These are phyloP conservation scores for Chromis chromis DNA, from an alignment of 2,797 vertebrate species.

Conservation along the genomic window DNA sequence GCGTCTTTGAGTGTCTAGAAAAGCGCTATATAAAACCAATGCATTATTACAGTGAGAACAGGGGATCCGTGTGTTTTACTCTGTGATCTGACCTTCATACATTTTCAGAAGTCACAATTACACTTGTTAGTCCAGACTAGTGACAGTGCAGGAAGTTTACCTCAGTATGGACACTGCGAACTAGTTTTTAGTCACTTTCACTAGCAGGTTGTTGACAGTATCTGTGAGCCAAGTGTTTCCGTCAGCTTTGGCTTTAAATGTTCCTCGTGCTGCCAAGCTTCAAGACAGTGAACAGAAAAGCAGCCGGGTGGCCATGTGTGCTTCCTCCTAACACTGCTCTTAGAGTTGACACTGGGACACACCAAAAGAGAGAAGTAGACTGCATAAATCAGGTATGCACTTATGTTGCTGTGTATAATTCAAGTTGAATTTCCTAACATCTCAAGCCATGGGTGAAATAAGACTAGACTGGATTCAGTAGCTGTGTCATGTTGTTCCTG, in stretches of 20 bases:
- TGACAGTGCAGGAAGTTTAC: slow-evolving; percentile 4
- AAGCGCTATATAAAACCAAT: too few relatives aligned
- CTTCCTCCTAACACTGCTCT: not conserved
- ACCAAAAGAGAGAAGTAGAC: not conserved
- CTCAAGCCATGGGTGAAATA: slow-evolving; percentile 7
- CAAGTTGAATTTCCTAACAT: too few relatives aligned
- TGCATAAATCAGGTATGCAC: not conserved
- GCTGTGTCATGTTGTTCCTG: not conserved
- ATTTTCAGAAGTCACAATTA: not conserved
- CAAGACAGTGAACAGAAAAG: slow-evolving; percentile 30
- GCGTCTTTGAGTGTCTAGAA: too few relatives aligned
- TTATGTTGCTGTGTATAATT: not conserved
- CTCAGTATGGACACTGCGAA: not conserved
- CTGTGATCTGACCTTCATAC: too few relatives aligned
- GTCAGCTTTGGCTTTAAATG: slow-evolving; percentile 27
- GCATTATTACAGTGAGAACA: too few relatives aligned
- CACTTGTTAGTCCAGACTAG: not conserved
- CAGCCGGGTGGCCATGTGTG: slow-evolving; percentile 27
- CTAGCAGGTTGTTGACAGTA: slow-evolving; percentile 8
- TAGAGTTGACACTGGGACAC: slow-evolving; percentile 15
- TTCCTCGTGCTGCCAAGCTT: slow-evolving; percentile 22
- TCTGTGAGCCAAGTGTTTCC: slow-evolving; percentile 15
- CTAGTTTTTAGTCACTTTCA: not conserved
- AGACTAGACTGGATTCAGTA: not conserved
- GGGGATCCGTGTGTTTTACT: not conserved